A percentile compares a stretch with the other conserved stretches of the same genome.
These are phyloP conservation scores for Muntiacus reevesi DNA, from an alignment of 2,113 vertebrate genomes.

Conservation along the genomic window DNA sequence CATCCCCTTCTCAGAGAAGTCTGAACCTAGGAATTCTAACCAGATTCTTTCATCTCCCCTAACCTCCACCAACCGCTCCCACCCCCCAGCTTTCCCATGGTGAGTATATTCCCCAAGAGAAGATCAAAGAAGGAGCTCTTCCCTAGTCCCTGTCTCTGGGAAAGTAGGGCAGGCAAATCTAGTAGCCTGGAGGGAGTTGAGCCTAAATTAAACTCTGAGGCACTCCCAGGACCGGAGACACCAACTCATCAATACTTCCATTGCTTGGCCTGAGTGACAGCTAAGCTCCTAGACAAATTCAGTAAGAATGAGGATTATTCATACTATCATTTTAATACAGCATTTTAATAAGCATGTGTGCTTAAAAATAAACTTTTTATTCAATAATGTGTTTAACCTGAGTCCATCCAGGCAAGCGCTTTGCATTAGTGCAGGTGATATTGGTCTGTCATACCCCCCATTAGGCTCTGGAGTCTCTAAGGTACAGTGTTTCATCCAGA, in stretches of 20 bases:
- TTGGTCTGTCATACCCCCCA: not conserved
- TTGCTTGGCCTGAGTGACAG: not conserved
- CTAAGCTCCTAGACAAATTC: not conserved
- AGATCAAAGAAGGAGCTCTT: not conserved
- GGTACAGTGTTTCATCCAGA: not conserved
- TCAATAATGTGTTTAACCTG: not conserved
- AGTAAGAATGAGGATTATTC: not conserved
- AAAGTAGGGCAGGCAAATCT: constrained; percentile 36
- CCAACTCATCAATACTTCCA: not conserved
- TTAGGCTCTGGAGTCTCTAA: not conserved
- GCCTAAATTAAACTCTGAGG: constrained; percentile 4
- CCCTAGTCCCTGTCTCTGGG: not conserved
- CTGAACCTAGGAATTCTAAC: not conserved
- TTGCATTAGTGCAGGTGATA: not conserved
- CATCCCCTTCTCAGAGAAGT: not conserved
- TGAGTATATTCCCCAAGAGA: not conserved
- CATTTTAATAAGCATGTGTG: not conserved
- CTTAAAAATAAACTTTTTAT: not conserved
- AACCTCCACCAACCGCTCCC: not conserved
- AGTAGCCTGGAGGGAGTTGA: not conserved
- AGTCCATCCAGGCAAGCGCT: not conserved
- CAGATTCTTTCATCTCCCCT: not conserved
- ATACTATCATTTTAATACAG: not conserved
- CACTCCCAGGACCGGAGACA: not conserved
- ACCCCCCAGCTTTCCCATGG: not conserved